These are phyloP conservation scores for Vulpes ferrilata DNA, from an alignment of 2,113 vertebrate genomes.

Conservation along the genomic window DNA sequence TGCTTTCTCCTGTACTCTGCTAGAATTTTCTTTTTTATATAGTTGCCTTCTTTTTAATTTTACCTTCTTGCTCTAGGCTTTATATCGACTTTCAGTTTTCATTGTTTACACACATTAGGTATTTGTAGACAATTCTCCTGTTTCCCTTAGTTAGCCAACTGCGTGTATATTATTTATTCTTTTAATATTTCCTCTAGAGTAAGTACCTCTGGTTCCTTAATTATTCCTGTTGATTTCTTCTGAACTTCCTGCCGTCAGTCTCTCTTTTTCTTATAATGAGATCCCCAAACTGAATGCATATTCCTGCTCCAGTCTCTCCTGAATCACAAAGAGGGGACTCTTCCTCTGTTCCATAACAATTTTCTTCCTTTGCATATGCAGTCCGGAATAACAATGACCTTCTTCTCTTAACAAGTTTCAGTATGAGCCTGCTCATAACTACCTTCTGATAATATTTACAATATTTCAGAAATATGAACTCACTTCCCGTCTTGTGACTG, in stretches of 20 bases:
- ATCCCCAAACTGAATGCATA: slow-evolving; percentile 80
- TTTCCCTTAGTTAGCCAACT: slow-evolving; percentile 75
- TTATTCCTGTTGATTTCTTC: slow-evolving; percentile 84
- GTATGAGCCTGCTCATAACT: slow-evolving; percentile 55
- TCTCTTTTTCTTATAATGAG: slow-evolving; percentile 82
- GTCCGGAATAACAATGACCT: slow-evolving; percentile 76
- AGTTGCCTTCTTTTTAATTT: slow-evolving; percentile 77
- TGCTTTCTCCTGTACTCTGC: slow-evolving; percentile 50
- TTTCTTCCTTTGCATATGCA: slow-evolving; percentile 54
- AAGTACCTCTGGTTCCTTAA: slow-evolving; percentile 81
- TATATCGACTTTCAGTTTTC: slow-evolving; percentile 70
- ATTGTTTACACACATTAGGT: slow-evolving; percentile 68
- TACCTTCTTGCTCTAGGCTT: slow-evolving; percentile 62
- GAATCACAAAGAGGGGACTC: slow-evolving; percentile 74
- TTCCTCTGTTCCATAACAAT: slow-evolving; percentile 46
- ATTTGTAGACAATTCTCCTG: slow-evolving; percentile 78
- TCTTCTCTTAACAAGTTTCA: slow-evolving; percentile 53
- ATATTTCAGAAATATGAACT: slow-evolving; percentile 64
- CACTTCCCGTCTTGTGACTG: background rate
- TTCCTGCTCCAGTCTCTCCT: slow-evolving; percentile 69
- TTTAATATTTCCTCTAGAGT: slow-evolving; percentile 84
- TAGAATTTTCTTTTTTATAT: slow-evolving; percentile 67
- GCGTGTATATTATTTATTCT: slow-evolving; percentile 78
- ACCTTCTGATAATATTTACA: slow-evolving; percentile 62
- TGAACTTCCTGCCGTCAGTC: slow-evolving; percentile 71